Conservation (phyloP, 2,888 invertebrate species). For the Pachymerium ferrugineum region DNA sequence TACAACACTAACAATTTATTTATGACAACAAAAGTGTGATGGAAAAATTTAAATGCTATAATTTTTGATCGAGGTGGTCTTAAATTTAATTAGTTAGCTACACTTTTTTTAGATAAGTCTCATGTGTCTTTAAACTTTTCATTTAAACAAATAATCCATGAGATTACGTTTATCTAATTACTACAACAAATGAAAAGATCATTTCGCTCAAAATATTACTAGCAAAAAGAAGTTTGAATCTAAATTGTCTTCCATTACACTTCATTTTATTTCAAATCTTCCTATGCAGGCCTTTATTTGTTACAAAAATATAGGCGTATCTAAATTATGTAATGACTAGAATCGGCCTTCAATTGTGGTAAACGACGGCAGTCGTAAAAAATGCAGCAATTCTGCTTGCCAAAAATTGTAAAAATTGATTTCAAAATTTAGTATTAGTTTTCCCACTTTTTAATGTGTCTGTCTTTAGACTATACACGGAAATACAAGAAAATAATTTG, state of each 20-base stretch:
- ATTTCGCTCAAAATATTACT: too few species aligned
- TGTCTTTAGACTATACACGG: too few species aligned
- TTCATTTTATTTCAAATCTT: background rate
- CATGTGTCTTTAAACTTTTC: too few species aligned
- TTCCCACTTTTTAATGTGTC: too few species aligned
- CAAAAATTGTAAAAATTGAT: background rate
- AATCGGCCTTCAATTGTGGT: background rate
- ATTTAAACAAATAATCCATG: too few species aligned
- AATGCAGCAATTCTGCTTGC: background rate
- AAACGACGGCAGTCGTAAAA: background rate
- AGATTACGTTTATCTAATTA: too few species aligned
- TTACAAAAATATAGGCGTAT: background rate
- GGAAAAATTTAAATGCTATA: background rate
- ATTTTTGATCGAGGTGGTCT: background rate
- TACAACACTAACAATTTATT: background rate
- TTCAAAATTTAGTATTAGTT: too few species aligned
- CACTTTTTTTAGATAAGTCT: background rate
- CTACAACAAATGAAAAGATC: too few species aligned
- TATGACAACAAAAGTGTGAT: background rate
- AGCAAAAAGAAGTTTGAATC: too few species aligned
- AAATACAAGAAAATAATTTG: too few species aligned
- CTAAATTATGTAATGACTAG: conserved; percentile 1
- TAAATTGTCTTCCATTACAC: conserved; percentile 6
- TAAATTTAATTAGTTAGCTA: background rate
- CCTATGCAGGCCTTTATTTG: conserved; percentile 7